Evolutionary conservation across 2,888 invertebrate genomes (phyloP), one percentile per base, ranked within the genome.

Genomic region (Bombyx huttoni): DNA sequence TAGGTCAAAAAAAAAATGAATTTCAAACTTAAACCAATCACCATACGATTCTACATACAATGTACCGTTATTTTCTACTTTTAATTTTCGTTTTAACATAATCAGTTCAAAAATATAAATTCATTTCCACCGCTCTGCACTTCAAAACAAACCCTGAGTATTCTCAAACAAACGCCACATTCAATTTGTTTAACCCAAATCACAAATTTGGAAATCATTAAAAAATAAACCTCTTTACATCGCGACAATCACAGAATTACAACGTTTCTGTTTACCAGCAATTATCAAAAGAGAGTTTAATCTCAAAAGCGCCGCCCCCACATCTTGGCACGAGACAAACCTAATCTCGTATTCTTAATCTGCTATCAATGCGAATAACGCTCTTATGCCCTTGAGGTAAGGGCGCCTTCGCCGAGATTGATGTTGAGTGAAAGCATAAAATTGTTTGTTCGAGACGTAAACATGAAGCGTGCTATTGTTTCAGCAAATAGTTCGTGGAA

Each of bases 401-500:
- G 58, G 55, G 48, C 49, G 54, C 14, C 51, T 53, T 47, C 53
- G 34, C 47, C 51, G 48, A 54, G 46, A 51, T 50, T 55, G 6
- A 13, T 60, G 33, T 49, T 49, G 33, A 8, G 51, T 24, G 40
- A 47, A 48, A 47, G 47, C 48, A 49, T 47, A 48, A 24, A 24
- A 2, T 24, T 52, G 50, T 65, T 70, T 61, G 71, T 70, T 66
- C 69, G 67, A 65, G 69, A 65, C 65, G 72, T 73, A 77, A 75
- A 79, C 69, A 72, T 71, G 67, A 75, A 81, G 67, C 68, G 73
- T 75, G 76, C 72, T 85, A 83, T 87, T 86, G 85, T 84, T 84
- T 82, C 75, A 82, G 82, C 80, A 86, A 87, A 87, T 87, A 84
- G 75, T 86, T 81, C 86, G 71, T 67, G 72, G 87, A 86, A 83